Base-by-base conservation (phyloP, 2,888 invertebrate genomes). In the Brenthis ino region DNA sequence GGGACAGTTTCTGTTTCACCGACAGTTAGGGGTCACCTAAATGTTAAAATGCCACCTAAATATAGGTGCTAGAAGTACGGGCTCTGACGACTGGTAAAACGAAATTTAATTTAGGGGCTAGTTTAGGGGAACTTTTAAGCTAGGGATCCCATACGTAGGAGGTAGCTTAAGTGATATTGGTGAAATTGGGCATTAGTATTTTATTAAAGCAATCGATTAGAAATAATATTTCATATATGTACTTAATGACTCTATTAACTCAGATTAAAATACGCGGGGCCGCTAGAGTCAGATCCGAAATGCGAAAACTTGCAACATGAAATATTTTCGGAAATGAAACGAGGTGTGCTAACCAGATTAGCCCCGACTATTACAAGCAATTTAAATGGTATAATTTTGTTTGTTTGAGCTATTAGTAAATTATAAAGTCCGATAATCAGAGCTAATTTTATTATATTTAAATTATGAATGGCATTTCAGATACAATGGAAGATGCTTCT, bases 251-350 rank as follows among this genome's bases (percentile, higher is more conserved):
- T 48, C 28, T 48, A 48, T 43, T n/a, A 50, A 50, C 6, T 56
- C 63, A 87, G 87, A 50, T 76, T 87, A 65, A 81, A 82, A 73
- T 79, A 80, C 55, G 78, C 82, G 5, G 84, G 85, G 0, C 80
- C 80, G 3, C 67, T 85, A 47, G 81, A 84, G 56, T 65, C 68
- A 5, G 79, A 82, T 64, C 79, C 79, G 0, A 79, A 79, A 66
- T 72, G 74, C 20, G 77, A 79, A 55, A 66, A 77, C 2, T 74
- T 89, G n/a, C 64, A 79, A 24, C 16, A 76, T 16, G 69, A 80
- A 69, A 89, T 89, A 70, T 63, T 68, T 6, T 14, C 80, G 0
- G 88, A 89, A 75, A 77, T 89, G 77, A 73, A 77, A 5, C 75
- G 76, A 55, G 82, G 83, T 11, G 75, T 89, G 6, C 83, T 85